These are phyloP conservation scores for Julus scandinavius DNA, from an alignment of 2,888 invertebrate species.

Conservation along the genomic window DNA sequence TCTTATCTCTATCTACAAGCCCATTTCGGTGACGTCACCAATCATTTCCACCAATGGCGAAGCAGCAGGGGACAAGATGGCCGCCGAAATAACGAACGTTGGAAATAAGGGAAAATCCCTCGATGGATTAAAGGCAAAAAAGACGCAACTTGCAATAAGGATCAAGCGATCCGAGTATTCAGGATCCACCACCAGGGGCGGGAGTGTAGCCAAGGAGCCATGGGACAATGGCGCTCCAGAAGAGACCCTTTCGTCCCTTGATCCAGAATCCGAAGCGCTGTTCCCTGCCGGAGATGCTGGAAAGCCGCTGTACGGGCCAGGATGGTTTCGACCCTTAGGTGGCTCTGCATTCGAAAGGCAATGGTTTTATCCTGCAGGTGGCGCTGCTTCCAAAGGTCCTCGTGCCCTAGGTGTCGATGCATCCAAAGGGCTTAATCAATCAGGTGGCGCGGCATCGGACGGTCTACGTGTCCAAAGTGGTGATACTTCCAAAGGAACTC, in stretches of 20 bases:
- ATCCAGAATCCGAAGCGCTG: background rate
- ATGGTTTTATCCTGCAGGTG: background rate
- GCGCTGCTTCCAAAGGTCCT: background rate
- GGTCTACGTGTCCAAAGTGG: too few species aligned
- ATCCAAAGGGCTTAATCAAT: background rate
- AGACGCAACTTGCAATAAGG: background rate
- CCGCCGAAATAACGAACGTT: background rate
- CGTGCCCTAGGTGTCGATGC: too few species aligned
- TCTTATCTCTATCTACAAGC: too few species aligned
- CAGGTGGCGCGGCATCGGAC: background rate
- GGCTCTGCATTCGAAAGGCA: too few species aligned
- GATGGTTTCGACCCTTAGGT: too few species aligned
- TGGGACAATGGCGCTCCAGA: background rate
- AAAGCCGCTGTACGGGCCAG: background rate
- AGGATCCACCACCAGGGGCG: background rate
- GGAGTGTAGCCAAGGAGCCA: background rate
- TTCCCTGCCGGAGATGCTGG: background rate
- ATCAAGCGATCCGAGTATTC: background rate
- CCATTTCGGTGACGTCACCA: background rate
- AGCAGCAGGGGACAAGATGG: background rate
- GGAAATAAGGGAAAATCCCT: background rate
- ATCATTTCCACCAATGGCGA: background rate
- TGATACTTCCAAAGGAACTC: too few species aligned
- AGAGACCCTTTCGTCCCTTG: background rate
- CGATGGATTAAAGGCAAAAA: background rate